These are phyloP conservation scores for Ceriagrion tenellum DNA, from an alignment of 2,888 invertebrate genomes.

Conservation along the genomic window DNA sequence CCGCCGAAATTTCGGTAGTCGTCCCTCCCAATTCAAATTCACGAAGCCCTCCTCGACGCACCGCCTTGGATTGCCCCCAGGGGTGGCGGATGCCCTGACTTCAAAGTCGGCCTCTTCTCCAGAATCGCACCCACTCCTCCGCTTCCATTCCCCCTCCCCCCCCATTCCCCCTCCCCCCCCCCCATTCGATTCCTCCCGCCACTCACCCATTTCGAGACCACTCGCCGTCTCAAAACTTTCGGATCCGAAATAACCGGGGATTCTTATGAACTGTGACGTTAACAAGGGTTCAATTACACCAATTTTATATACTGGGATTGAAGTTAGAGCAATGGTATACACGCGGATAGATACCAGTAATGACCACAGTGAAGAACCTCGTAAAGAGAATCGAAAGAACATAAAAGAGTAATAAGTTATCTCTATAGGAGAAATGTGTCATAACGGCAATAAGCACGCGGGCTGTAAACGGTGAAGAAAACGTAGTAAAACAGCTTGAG, in stretches of 20 bases:
- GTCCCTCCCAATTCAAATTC: constrained; percentile 42
- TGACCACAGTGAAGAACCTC: no score
- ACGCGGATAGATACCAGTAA: no score
- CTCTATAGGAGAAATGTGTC: no score
- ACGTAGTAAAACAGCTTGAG: no score
- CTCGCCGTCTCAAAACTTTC: neutral
- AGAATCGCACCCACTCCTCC: neutral
- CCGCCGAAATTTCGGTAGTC: constrained; percentile 17
- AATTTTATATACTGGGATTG: no score
- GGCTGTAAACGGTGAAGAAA: no score
- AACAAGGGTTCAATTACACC: no score
- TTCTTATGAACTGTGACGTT: neutral
- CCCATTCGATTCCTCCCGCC: neutral
- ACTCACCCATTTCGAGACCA: neutral
- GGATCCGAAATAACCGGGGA: neutral
- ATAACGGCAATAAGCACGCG: no score
- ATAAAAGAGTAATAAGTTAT: no score
- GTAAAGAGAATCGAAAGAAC: no score
- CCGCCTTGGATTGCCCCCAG: neutral
- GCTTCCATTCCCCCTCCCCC: neutral
- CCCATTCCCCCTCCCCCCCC: neutral
- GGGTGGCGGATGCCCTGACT: neutral
- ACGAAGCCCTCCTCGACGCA: neutral
- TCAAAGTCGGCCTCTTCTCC: neutral
- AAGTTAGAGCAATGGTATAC: no score